Percentiles rank a stretch among this genome's conserved stretches.
Conservation (phyloP, 2,797 vertebrate genomes). For the Poeciliopsis gracilis region DNA sequence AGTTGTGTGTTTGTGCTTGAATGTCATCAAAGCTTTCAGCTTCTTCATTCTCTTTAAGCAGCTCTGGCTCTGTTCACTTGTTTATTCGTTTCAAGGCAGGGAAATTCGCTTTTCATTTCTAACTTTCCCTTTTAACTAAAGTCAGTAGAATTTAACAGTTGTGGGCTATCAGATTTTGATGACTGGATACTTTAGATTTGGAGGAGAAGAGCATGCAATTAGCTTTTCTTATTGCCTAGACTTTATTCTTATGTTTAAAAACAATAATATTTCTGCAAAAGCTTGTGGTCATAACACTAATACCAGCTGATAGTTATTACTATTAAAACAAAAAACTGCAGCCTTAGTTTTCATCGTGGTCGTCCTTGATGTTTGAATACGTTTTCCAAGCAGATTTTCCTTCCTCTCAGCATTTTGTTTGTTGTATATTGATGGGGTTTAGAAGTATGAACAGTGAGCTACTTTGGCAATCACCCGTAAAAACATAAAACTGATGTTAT, state of each 20-base stretch:
- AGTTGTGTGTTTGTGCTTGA: constrained; percentile 40
- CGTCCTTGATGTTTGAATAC: background rate
- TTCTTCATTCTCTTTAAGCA: constrained; percentile 54
- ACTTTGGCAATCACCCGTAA: background rate
- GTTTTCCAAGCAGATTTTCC: background rate
- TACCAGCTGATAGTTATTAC: background rate
- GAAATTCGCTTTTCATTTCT: constrained; percentile 38
- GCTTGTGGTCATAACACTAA: background rate
- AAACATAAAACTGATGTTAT: background rate
- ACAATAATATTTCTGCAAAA: background rate
- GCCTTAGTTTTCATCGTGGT: background rate
- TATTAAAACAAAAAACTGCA: background rate
- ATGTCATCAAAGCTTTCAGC: constrained; percentile 56
- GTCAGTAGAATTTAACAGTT: constrained; percentile 5
- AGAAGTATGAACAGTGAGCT: background rate
- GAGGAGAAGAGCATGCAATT: background rate
- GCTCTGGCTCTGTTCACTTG: constrained; percentile 27
- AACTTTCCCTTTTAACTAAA: constrained; percentile 23
- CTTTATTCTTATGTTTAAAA: background rate
- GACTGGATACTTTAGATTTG: background rate
- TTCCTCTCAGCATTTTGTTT: background rate
- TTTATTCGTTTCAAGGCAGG: constrained; percentile 59
- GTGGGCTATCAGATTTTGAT: constrained; percentile 42
- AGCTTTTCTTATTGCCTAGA: background rate
- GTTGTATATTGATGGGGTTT: background rate